phyloP scores from a whole-genome alignment of 2,888 invertebrate species.

The Tethea ocularis region DNA sequence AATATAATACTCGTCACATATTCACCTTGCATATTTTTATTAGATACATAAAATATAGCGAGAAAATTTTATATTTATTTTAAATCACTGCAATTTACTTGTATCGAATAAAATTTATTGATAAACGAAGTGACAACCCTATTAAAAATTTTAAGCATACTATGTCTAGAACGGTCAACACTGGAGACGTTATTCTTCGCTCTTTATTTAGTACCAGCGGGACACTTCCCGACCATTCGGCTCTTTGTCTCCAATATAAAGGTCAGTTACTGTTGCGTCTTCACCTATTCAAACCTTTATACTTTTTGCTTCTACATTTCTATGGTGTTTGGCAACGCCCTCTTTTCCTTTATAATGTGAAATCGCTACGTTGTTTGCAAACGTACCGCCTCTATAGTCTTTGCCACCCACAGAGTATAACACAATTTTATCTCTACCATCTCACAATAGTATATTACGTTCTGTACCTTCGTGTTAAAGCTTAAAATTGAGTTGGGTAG shows the following conservation, averaged over 20 bases:
- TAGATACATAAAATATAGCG: no score
- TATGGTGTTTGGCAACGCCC: slow-evolving; percentile 56
- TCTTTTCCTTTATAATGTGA: slow-evolving; percentile 56
- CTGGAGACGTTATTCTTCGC: slow-evolving; percentile 62
- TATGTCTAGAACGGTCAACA: slow-evolving; percentile 61
- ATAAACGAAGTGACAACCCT: slow-evolving; percentile 48
- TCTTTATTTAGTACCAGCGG: slow-evolving; percentile 62
- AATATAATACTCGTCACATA: no score
- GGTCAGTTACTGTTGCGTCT: slow-evolving; percentile 66
- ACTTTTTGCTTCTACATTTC: slow-evolving; percentile 60
- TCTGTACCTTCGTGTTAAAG: background rate
- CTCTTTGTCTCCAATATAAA: slow-evolving; percentile 60
- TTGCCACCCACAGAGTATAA: slow-evolving; percentile 68
- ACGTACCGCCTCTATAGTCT: slow-evolving; percentile 66
- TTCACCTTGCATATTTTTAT: no score
- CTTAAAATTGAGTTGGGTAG: slow-evolving; percentile 9
- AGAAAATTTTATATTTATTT: no score
- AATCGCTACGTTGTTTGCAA: slow-evolving; percentile 69
- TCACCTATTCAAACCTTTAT: slow-evolving; percentile 53
- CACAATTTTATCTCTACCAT: slow-evolving; percentile 30
- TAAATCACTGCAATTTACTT: no score
- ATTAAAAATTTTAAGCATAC: slow-evolving; percentile 37
- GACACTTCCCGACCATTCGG: slow-evolving; percentile 64
- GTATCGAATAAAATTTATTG: no score
- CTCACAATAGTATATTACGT: background rate